phyloP scores from a whole-genome alignment of 2,888 invertebrate genomes.

The Gymnosoma rotundatum region DNA sequence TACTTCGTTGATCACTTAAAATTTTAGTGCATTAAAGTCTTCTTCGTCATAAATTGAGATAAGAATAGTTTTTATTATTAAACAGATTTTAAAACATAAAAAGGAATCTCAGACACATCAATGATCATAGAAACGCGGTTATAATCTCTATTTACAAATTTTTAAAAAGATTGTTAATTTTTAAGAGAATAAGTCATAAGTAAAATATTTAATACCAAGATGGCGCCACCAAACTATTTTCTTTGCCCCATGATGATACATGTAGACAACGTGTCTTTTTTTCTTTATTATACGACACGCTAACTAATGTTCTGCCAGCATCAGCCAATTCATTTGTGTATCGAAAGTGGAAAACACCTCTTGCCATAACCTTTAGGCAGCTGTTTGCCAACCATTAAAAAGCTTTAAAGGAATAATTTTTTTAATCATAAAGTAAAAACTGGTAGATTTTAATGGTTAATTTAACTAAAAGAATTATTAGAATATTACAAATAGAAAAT shows the following conservation, averaged over 20 bases:
- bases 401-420: not conserved
- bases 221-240: constrained; percentile 56
- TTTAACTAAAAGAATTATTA: not conserved
- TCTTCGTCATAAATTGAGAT: constrained; percentile 12
- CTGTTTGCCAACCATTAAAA: constrained; percentile 15
- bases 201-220: constrained; percentile 55
- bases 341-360: constrained; percentile 40
- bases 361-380: constrained; percentile 44
- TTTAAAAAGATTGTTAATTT: constrained; percentile 10
- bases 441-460: not conserved
- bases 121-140: too few relatives aligned
- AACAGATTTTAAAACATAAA: constrained; percentile 10
- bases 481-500: not conserved
- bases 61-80: constrained; percentile 34
- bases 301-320: not conserved
- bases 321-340: constrained; percentile 1
- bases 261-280: not conserved
- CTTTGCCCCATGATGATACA: too few relatives aligned
- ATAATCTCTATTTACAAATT: not conserved
- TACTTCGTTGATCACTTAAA: too few relatives aligned
- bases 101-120: not conserved
- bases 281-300: not conserved
- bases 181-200: constrained; percentile 43
- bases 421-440: constrained; percentile 11
- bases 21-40: too few relatives aligned